Evolutionary conservation across 2,113 vertebrate genomes (phyloP), one percentile per base, ranked within the genome.

Genomic region (Anolis carolinensis): DNA sequence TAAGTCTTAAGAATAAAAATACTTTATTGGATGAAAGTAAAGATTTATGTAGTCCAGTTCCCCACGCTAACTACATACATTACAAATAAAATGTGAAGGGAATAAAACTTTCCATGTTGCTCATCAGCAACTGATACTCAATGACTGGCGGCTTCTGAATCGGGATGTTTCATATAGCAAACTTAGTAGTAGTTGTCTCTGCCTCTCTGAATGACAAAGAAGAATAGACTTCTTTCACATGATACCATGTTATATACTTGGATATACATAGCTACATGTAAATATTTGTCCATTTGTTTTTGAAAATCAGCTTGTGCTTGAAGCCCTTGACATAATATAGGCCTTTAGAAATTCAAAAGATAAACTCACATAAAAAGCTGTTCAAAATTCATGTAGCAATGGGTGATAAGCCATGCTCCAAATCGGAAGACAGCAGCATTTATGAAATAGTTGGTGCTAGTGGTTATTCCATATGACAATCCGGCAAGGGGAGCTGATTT

Each of bases 361-460:
- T 44, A 79, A 86, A 95, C 95, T 96, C 82, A 96, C 95, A 96
- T 93, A 84, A 95, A 96, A 0, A 96, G 88, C 77, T 93, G 92
- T 92, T 96, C 94, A 86, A 95, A 95, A 85, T 92, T 84, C 77
- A 25, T 94, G 77, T 92, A 78, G 75, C 93, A 90, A 68, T 90
- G 83, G 72, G 89, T 94, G 79, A 95, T 94, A 36, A 96, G 94
- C 95, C 95, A 96, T 8, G 95, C 94, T 23, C 95, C 95, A 86
- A 96, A 95, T 86, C 94, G 93, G 92, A 96, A 96, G 83, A 93
- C 77, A 73, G 93, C 90, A 0, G 91, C 89, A 1, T 95, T 68
- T 83, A 95, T 88, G 14, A 95, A 93, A 76, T 87, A 89, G 48
- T 92, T 72, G 55, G 85, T 86, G 75, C 23, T 63, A 23, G 95